Base-by-base conservation (phyloP, 2,888 invertebrate species). In the Andricus curvator region DNA sequence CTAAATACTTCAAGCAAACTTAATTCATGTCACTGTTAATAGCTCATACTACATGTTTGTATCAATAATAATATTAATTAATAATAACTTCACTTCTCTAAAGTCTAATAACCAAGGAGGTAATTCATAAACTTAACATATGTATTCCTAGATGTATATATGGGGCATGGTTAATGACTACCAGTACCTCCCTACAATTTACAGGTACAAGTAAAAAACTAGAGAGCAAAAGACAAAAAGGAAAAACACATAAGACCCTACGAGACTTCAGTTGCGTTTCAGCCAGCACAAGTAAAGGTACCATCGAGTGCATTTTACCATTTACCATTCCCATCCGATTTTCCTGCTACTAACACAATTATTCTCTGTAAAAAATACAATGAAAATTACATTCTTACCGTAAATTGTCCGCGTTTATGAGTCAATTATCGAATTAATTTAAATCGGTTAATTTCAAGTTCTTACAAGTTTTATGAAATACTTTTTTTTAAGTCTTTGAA, bases 261-360 rank as follows among this genome's bases (percentile, higher is more conserved):
- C 94, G 94, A 93, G 94, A 95, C 93, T 94, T 95, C 92, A 95
- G 94, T 94, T 95, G 95, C 94, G 92, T 93, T 89, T 91, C 93
- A 87, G 92, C 93, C 88, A 93, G 93, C 92, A 92, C 93, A 87
- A 93, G 92, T 91, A 94, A 93, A 94, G 94, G 94, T 94, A 94
- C 89, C 89, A 89, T 87, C 87, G 91, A 90, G 88, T 88, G 89
- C 84, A 89, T 89, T 89, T 88, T 88, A 86, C 84, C 82, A 82
- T 79, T 81, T 80, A 67, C 29, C 77, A 78, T 51, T 62, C 33
- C 62, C 29, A 25, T 78, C 77, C 81, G n/a, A 74, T 78, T 67
- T 74, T 80, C 80, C 80, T 78, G 82, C 83, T 22, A 82, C 83
- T 84, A 86, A 85, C 84, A 85, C 70, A 65, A 77, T 70, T 80